Evolutionary conservation across 2,797 vertebrate species (phyloP).

Genomic region (Aeoliscus strigatus): DNA sequence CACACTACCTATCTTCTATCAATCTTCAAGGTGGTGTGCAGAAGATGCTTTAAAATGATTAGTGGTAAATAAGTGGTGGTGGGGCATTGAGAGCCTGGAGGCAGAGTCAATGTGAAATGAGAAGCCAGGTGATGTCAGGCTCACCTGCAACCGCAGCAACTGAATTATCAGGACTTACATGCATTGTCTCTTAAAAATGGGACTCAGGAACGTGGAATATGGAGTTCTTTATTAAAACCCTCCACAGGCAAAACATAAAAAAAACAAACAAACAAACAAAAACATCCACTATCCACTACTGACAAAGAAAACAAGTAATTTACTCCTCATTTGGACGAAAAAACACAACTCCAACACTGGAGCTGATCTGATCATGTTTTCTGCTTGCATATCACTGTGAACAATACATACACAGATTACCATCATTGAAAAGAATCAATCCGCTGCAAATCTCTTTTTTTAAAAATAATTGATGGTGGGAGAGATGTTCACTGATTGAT

Average conservation of each 20-base stretch:
- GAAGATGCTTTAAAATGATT: constrained; percentile 76
- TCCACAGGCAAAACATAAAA: constrained; percentile 1
- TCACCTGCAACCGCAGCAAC: constrained; percentile 55
- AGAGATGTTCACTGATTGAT: constrained; percentile 29
- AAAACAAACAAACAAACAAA: too few species aligned
- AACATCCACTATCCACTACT: too few species aligned
- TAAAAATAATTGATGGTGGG: too few species aligned
- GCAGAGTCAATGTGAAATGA: constrained; percentile 63
- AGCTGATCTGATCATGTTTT: too few species aligned
- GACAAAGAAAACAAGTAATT: too few species aligned
- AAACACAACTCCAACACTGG: too few species aligned
- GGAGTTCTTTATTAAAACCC: constrained; percentile 22
- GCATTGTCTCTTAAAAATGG: constrained; percentile 41
- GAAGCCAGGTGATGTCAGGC: constrained; percentile 73
- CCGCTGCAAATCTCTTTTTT: constrained; percentile 14
- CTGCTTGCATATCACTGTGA: too few species aligned
- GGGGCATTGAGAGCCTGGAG: constrained; percentile 61
- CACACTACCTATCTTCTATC: constrained; percentile 43
- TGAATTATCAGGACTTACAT: constrained; percentile 58
- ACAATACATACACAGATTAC: too few species aligned
- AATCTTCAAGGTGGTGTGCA: constrained; percentile 56
- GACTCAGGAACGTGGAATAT: constrained; percentile 5
- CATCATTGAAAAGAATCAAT: too few species aligned
- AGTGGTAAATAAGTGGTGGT: constrained; percentile 70
- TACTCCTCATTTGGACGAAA: too few species aligned